These are phyloP conservation scores for Dendrocincla fuliginosa DNA, from an alignment of 2,797 vertebrate genomes.

Conservation along the genomic window DNA sequence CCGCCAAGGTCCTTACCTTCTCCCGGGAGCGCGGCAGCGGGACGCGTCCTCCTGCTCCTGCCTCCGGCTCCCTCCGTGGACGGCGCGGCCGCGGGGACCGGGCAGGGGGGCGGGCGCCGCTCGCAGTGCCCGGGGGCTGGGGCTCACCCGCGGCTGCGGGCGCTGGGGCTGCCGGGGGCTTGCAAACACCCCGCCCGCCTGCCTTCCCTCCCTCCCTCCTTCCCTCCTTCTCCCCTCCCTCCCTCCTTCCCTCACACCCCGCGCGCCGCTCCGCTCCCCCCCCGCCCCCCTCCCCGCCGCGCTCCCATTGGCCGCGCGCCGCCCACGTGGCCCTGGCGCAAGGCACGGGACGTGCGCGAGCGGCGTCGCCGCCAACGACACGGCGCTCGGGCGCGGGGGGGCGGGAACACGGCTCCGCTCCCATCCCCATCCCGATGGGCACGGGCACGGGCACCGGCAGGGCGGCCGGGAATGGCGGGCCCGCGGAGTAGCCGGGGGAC, in stretches of 20 bases:
- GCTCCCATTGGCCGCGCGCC: slow-evolving; percentile 50
- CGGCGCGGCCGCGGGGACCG: neutral
- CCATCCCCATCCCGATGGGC: neutral
- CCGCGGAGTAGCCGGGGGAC: neutral
- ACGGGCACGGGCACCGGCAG: neutral
- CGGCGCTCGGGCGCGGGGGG: neutral
- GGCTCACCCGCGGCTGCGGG: neutral
- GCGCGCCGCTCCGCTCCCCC: neutral
- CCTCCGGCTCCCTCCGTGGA: neutral
- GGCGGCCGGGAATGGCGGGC: neutral
- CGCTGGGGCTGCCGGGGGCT: slow-evolving; percentile 30
- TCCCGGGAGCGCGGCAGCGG: neutral
- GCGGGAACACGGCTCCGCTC: no score
- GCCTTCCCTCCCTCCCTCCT: no score
- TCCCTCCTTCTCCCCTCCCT: neutral
- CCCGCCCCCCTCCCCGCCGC: neutral
- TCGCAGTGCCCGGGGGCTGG: neutral
- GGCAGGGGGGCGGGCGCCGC: neutral
- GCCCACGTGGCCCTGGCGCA: slow-evolving; percentile 53
- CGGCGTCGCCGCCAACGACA: neutral
- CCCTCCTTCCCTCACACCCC: neutral
- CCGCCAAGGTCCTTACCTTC: slow-evolving; percentile 22
- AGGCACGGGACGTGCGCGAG: neutral
- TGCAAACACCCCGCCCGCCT: slow-evolving; percentile 43
- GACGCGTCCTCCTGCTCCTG: neutral